Base-by-base conservation (phyloP, 2,797 vertebrate genomes). In the Argyrosomus regius region DNA sequence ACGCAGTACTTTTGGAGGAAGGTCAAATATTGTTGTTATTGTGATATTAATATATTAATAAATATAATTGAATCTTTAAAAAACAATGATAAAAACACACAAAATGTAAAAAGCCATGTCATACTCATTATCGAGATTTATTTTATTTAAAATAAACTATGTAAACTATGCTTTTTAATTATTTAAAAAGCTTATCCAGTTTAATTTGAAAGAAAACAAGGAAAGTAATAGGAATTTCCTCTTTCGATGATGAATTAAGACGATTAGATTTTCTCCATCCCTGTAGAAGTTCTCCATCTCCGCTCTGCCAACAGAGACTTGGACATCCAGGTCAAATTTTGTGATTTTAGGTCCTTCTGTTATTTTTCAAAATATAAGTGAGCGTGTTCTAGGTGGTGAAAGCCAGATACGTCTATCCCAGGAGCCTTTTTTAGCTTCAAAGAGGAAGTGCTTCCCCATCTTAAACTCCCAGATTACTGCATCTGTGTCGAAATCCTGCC, bases 361-460 rank as follows among this genome's bases (percentile, higher is more conserved):
- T 35, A 3, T 26, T 69, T 65, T 39, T 24, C 5, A 7, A 39
- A n/a, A 48, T 48, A 48, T 39, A 20, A 56, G 26, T 6, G 1
- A 57, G 31, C 28, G 3, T 10, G 8, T 41, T 24, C 17, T 6
- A 0, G 45, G 8, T 4, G 17, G 7, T 52, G 46, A 31, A 11
- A 39, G 26, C 43, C 49, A 6, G 10, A 9, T 1, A 58, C 35
- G 22, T 35, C 8, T 5, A 54, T 73, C 59, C 77, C 58, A 20
- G 50, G 62, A 63, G 68, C 35, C 49, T 76, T 43, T 79, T 56
- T 26, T 43, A 20, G 12, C 66, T 41, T 24, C 35, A 26, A 17
- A 75, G 45, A 68, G 60, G 0, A 79, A 83, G 35, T 6, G 11
- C 22, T 28, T 56, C 24, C 54, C 12, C 10, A 20, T 73, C 24